Evolutionary conservation across 2,888 invertebrate genomes (phyloP).

Genomic region (Hydraecia micacea): DNA sequence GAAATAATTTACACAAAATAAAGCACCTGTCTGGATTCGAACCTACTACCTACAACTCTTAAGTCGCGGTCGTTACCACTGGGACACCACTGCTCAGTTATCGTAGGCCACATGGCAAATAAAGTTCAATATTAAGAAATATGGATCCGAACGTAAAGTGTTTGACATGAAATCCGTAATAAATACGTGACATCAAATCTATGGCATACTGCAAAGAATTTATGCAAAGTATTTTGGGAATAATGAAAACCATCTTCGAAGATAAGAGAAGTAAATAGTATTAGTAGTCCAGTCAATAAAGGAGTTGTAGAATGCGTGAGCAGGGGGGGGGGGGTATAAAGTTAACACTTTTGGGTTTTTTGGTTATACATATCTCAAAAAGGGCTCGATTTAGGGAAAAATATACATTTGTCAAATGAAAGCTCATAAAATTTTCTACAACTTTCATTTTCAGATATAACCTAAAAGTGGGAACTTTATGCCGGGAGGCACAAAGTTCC

Average conservation of each 20-base stretch:
- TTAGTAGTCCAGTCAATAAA: not conserved
- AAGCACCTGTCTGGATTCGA: too few species aligned
- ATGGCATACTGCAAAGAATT: not conserved
- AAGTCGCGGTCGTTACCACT: too few species aligned
- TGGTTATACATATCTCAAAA: too few species aligned
- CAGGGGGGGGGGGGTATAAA: too few species aligned
- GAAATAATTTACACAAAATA: too few species aligned
- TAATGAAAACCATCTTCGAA: not conserved
- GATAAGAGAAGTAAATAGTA: not conserved
- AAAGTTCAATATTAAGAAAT: too few species aligned
- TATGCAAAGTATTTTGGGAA: not conserved
- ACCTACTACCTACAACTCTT: too few species aligned
- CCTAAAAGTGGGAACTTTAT: too few species aligned
- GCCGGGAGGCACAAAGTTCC: too few species aligned
- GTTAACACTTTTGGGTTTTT: too few species aligned
- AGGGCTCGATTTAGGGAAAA: not conserved
- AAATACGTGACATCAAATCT: not conserved
- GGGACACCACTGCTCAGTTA: too few species aligned
- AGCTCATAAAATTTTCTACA: not conserved
- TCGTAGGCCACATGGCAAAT: too few species aligned
- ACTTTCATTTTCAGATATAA: not conserved
- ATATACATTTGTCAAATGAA: rapidly evolving
- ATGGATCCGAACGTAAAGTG: not conserved
- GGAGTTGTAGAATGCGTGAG: not conserved
- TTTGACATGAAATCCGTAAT: not conserved